Evolutionary conservation across 2,888 invertebrate species (phyloP).

Genomic region (Teleogryllus oceanicus): DNA sequence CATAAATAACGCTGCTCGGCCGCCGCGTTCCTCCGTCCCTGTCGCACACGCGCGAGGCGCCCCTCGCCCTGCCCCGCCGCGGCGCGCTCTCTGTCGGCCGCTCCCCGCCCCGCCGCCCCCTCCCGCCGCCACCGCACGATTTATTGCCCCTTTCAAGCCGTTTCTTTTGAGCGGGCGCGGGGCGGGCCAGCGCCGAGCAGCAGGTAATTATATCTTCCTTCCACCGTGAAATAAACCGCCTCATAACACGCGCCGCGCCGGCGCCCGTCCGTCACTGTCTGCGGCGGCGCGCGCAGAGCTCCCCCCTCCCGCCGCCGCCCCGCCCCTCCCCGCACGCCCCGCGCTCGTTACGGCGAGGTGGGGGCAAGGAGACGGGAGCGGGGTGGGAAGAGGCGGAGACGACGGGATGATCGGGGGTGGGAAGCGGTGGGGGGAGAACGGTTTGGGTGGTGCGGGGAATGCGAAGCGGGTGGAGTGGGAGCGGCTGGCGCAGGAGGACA

Average conservation of each 20-base stretch:
- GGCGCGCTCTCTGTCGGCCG: constrained; percentile 28
- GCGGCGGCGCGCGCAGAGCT: constrained; percentile 21
- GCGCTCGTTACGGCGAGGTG: background rate
- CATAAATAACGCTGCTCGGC: constrained; percentile 32
- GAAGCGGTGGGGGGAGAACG: background rate
- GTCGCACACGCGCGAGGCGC: background rate
- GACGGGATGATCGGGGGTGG: background rate
- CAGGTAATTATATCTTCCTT: constrained; percentile 43
- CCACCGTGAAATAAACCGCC: constrained; percentile 42
- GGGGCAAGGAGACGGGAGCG: background rate
- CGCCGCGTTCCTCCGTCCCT: constrained; percentile 12
- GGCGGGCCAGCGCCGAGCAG: constrained; percentile 37
- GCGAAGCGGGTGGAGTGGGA: background rate
- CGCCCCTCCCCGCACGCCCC: background rate
- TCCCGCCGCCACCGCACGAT: constrained; percentile 28
- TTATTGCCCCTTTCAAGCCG: constrained; percentile 36
- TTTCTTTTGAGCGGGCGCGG: constrained; percentile 32
- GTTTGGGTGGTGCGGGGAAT: background rate
- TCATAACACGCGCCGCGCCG: constrained; percentile 39
- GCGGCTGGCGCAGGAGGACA: too few relatives aligned
- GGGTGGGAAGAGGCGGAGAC: background rate
- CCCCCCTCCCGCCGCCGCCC: background rate
- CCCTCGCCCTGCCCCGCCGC: constrained; percentile 23
- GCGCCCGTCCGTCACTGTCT: constrained; percentile 39
- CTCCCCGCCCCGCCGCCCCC: background rate